Evolutionary conservation across 2,113 vertebrate genomes (phyloP).

Genomic region (Carassius carassius): DNA sequence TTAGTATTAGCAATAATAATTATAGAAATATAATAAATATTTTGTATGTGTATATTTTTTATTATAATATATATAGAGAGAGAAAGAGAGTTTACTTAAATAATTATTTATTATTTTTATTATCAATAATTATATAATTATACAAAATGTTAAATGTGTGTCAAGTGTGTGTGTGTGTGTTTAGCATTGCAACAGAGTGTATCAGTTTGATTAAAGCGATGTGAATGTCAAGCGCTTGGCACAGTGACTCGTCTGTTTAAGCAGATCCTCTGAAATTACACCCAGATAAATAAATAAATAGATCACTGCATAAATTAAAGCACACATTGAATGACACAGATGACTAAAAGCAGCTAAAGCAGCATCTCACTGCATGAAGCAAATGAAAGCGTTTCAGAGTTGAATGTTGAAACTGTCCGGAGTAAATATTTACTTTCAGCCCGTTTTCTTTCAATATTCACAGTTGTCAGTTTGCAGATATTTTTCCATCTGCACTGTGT

Average conservation of each 20-base stretch:
- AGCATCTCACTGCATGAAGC: background rate
- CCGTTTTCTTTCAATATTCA: constrained; percentile 38
- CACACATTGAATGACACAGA: background rate
- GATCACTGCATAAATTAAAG: background rate
- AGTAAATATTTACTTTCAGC: constrained; percentile 26
- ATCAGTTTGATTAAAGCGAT: too few species aligned
- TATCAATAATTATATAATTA: too few species aligned
- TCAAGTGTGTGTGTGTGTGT: too few species aligned
- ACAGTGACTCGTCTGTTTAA: background rate
- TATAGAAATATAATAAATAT: too few species aligned
- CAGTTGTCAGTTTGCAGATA: constrained; percentile 31
- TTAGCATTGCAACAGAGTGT: too few species aligned
- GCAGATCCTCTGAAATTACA: background rate
- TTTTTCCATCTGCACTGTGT: background rate
- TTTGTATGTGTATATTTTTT: too few species aligned
- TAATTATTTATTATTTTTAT: too few species aligned
- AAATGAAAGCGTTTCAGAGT: background rate
- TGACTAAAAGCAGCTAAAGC: background rate
- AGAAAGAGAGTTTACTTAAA: too few species aligned
- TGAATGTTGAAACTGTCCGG: constrained; percentile 5
- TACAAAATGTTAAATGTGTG: too few species aligned
- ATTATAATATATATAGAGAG: too few species aligned
- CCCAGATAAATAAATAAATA: background rate
- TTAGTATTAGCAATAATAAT: too few species aligned
- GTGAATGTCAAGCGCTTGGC: too few species aligned